phyloP scores from a whole-genome alignment of 1,140 invertebrate genomes.

The Charaxes varanes region DNA sequence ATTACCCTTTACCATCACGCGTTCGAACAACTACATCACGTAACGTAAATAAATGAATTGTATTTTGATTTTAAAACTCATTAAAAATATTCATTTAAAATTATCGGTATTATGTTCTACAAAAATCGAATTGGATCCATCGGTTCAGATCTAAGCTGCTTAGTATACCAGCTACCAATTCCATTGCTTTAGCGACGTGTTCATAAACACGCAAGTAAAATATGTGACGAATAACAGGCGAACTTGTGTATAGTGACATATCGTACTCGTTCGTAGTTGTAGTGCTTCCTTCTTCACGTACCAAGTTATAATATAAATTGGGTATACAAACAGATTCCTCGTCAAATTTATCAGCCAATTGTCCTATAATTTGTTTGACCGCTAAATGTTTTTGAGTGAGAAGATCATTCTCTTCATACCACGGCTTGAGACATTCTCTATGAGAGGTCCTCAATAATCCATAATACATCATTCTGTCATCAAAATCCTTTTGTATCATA shows the following conservation, averaged over 20 bases:
- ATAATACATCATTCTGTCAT: slow-evolving; percentile 58
- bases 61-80: too few species aligned
- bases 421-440: slow-evolving; percentile 45
- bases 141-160: slow-evolving; percentile 53
- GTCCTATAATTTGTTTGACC: slow-evolving; percentile 37
- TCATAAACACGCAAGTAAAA: slow-evolving; percentile 46
- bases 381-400: slow-evolving; percentile 35
- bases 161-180: slow-evolving; percentile 42
- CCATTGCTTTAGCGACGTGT: slow-evolving; percentile 37
- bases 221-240: slow-evolving; percentile 25
- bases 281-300: neutral
- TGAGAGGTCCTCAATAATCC: slow-evolving; percentile 39
- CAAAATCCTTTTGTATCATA: slow-evolving; percentile 51
- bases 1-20: too few species aligned
- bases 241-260: neutral
- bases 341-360: slow-evolving; percentile 46
- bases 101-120: slow-evolving; percentile 23
- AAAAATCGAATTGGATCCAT: slow-evolving; percentile 62
- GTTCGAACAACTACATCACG: too few species aligned
- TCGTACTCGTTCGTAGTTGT: neutral
- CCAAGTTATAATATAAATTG: neutral
- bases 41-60: too few species aligned
- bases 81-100: too few species aligned
- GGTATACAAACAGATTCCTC: slow-evolving; percentile 25
- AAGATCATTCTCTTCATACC: slow-evolving; percentile 44